Evolutionary conservation across 2,888 invertebrate genomes (phyloP), one percentile per base, ranked within the genome.

Genomic region (Syrphus vitripennis): DNA sequence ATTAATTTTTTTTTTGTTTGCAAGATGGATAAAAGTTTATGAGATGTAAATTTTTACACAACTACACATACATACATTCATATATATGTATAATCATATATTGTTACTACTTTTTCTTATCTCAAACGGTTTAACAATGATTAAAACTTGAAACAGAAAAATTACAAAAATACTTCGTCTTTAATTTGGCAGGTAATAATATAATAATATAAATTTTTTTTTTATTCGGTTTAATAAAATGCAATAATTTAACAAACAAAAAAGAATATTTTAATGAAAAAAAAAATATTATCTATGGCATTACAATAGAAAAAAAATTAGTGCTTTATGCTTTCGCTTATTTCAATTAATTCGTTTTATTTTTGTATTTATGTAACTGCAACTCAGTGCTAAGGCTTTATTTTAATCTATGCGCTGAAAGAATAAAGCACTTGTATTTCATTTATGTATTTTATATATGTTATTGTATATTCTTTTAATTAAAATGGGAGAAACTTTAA

Each of bases 321-420:
- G 57, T 71, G 65, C 65, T 21, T 50, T 67, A 21, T 71, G 75
- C 80, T 67, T 76, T 67, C 65, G 80, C 70, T 67, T 67, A 53
- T 16, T 71, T 71, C 16, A 42, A 9, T 57, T 40, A 71, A 69
- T 81, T 70, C 34, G 63, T 53, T 80, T 59, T 42, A n/a, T 57
- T 42, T 81, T 71, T 70, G 7, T 53, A 26, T 81, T 69, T 61
- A 26, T 70, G 71, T 34, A 57, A 71, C 69, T 71, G 82, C 82
- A 71, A 76, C 76, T 71, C 50, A 65, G 71, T 82, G 82, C 82
- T 82, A 77, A 82, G 77, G 82, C 82, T 82, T 26, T n/a, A 81
- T 71, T 40, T 76, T n/a, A 5, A 24, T 34, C 50, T 34, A 34
- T 34, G 16, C 16, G 57, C 63, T 31, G 55, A 55, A 70, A 59